Percentiles rank a stretch among this genome's conserved stretches.
phyloP scores from a whole-genome alignment of 2,113 vertebrate species.

The Ailuropoda melanoleuca region DNA sequence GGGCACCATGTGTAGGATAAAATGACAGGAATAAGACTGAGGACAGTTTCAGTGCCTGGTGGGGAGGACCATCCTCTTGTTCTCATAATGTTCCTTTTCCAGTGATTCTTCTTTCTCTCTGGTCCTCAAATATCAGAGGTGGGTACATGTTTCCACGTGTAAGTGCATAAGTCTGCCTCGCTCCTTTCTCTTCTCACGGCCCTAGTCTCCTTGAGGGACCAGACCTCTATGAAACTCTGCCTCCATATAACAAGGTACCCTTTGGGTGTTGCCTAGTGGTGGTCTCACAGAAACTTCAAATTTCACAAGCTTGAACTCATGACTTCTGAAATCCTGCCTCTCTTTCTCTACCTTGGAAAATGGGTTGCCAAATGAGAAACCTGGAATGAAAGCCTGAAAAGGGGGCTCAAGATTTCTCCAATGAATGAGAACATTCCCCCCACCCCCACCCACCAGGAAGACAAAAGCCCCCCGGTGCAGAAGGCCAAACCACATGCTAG shows the following conservation, averaged over 20 bases:
- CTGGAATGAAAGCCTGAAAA: background rate
- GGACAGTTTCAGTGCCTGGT: background rate
- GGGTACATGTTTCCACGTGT: background rate
- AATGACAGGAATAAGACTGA: too few species aligned
- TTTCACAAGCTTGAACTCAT: background rate
- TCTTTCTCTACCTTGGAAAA: background rate
- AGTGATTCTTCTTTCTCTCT: background rate
- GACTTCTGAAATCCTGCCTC: background rate
- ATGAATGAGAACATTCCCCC: background rate
- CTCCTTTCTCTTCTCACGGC: background rate
- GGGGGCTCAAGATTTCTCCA: too few species aligned
- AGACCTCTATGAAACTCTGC: background rate
- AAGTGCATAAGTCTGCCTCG: background rate
- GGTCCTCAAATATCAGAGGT: background rate
- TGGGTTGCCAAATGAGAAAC: background rate
- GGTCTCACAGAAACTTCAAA: background rate
- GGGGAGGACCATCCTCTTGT: background rate
- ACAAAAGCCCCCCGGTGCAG: too few species aligned
- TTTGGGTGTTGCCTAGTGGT: too few species aligned
- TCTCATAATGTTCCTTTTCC: background rate
- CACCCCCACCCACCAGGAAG: background rate
- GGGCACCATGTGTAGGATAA: accelerated
- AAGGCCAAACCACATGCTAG: background rate
- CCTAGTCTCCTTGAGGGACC: background rate
- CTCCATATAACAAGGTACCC: too few species aligned